These are phyloP conservation scores for Pseudomyrmex cubaensis DNA, from an alignment of 1,140 invertebrate species.

Conservation along the genomic window DNA sequence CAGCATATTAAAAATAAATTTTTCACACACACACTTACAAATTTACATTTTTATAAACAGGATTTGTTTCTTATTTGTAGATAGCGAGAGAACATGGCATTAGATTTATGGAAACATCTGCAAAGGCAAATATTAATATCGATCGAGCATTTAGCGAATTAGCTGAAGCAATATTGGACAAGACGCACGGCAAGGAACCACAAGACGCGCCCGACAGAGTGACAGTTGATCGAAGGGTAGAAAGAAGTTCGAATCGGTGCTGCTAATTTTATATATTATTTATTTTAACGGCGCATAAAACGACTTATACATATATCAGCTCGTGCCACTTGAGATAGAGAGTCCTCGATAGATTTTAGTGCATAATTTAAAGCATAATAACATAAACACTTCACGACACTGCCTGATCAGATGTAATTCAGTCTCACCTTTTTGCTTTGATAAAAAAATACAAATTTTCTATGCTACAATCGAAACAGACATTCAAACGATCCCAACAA, in stretches of 20 bases:
- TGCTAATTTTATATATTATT: slow-evolving; percentile 82
- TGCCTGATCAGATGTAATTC: slow-evolving; percentile 69
- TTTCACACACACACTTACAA: no score
- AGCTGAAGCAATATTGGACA: slow-evolving; percentile 97
- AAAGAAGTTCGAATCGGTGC: slow-evolving; percentile 83
- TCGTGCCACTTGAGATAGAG: slow-evolving; percentile 72
- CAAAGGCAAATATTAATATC: slow-evolving; percentile 99
- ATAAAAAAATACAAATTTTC: slow-evolving; percentile 27
- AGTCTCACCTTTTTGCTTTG: slow-evolving; percentile 50
- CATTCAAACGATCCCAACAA: slow-evolving; percentile 4
- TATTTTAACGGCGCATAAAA: slow-evolving; percentile 73
- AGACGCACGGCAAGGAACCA: slow-evolving; percentile 89
- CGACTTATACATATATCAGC: slow-evolving; percentile 74
- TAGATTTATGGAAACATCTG: slow-evolving; percentile 99
- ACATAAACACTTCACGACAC: slow-evolving; percentile 71
- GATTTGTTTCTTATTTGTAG: slow-evolving; percentile 81
- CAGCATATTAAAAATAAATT: no score
- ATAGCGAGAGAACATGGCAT: slow-evolving; percentile 99
- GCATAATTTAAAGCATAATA: slow-evolving; percentile 74
- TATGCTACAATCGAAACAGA: slow-evolving; percentile 31
- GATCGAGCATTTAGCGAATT: slow-evolving; percentile 98
- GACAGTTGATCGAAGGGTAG: slow-evolving; percentile 87
- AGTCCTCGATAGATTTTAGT: slow-evolving; percentile 72
- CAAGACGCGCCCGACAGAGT: slow-evolving; percentile 89
- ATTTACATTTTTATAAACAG: neutral